Conservation (phyloP, 2,113 vertebrate species). For the Alligator mississippiensis region DNA sequence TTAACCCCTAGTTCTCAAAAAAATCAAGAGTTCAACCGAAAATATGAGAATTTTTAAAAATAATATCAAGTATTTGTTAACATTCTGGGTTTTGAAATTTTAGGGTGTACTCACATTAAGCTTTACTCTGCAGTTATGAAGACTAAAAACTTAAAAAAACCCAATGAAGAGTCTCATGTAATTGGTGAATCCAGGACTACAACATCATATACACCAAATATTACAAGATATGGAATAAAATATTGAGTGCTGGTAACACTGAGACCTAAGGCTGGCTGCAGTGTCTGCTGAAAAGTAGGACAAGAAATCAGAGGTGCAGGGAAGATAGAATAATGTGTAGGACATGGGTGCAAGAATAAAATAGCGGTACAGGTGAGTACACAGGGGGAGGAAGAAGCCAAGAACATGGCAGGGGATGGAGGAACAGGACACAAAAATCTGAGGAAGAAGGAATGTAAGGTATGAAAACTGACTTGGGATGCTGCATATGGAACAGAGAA, state of each 20-base stretch:
- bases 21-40: neutral
- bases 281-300: neutral
- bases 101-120: neutral
- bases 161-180: neutral
- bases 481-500: too few relatives aligned
- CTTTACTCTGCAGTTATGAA: neutral
- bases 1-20: neutral
- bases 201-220: neutral
- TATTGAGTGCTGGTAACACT: neutral
- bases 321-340: neutral
- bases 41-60: neutral
- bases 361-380: neutral
- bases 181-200: neutral
- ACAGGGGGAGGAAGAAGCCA: neutral
- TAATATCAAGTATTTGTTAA: neutral
- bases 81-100: neutral
- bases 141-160: neutral
- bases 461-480: neutral
- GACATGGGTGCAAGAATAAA: neutral
- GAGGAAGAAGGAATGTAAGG: neutral
- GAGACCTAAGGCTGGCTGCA: neutral
- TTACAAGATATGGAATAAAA: neutral
- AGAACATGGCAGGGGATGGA: neutral
- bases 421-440: neutral
- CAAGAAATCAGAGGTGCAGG: neutral